Conservation (phyloP, 2,888 invertebrate genomes). For the Pheosia tremula region DNA sequence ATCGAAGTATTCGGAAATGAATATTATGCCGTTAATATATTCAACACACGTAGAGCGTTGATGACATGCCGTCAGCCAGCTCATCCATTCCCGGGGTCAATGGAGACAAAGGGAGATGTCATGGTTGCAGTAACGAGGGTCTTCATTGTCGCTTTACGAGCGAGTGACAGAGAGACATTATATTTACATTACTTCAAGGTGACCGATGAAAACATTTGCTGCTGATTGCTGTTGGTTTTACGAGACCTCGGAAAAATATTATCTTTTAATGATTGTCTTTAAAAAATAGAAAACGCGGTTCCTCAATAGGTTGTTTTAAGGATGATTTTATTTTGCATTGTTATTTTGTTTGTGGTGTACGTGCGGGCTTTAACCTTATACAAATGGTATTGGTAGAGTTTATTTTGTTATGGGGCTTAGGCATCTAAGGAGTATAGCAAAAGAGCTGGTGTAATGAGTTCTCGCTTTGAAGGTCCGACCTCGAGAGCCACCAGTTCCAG, state of each 20-base stretch:
- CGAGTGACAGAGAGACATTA: not conserved
- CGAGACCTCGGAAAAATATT: not conserved
- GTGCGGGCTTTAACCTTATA: no score
- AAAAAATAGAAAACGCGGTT: no score
- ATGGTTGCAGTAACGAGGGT: not conserved
- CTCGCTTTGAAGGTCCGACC: conserved; percentile 86
- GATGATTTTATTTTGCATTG: no score
- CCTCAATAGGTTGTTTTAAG: no score
- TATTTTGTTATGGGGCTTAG: no score
- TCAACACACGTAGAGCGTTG: conserved; percentile 45
- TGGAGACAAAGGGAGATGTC: conserved; percentile 39
- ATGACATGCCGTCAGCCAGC: conserved; percentile 33
- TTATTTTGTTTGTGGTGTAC: no score
- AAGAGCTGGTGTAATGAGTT: not conserved
- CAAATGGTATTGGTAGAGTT: no score
- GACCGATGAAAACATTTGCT: not conserved
- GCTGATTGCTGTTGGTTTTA: not conserved
- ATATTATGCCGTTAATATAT: conserved; percentile 48
- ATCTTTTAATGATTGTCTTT: no score
- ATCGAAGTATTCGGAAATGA: conserved; percentile 38
- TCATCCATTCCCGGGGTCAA: conserved; percentile 39
- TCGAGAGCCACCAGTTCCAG: conserved; percentile 92
- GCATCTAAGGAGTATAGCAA: no score
- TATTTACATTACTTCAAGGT: not conserved
- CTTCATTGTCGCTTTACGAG: not conserved